These are phyloP conservation scores for Ctenodactylus gundi DNA, from an alignment of 2,113 vertebrate species.

Conservation along the genomic window DNA sequence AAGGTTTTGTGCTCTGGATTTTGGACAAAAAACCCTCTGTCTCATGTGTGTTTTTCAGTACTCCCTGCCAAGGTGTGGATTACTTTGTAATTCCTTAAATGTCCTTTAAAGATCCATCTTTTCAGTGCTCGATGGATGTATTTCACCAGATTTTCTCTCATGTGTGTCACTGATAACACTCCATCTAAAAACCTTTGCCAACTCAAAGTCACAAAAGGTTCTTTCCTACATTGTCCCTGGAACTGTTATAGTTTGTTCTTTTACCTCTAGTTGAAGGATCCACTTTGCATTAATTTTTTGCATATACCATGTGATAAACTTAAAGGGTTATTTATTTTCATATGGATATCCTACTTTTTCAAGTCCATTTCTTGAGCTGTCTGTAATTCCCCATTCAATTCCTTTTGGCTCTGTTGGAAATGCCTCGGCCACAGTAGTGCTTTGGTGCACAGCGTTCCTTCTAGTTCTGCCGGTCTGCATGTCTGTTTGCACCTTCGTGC, in stretches of 20 bases:
- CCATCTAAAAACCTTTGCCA: background rate
- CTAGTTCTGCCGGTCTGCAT: background rate
- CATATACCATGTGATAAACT: too few relatives aligned
- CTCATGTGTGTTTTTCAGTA: background rate
- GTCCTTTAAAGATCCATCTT: background rate
- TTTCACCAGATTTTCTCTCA: background rate
- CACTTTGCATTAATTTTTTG: background rate
- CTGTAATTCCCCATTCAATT: background rate
- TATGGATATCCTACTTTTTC: background rate
- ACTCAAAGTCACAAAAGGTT: background rate
- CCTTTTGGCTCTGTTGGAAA: background rate
- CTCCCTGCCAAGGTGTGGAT: background rate
- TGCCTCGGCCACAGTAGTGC: background rate
- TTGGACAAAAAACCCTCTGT: background rate
- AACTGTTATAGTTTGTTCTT: background rate
- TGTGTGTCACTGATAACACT: background rate
- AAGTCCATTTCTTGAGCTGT: background rate
- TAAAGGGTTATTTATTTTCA: background rate
- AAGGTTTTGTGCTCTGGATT: background rate
- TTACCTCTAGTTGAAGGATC: background rate
- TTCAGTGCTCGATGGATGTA: background rate
- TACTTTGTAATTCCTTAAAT: background rate
- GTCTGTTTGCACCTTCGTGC: background rate
- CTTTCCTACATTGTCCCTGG: background rate
- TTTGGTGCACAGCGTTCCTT: background rate